Evolutionary conservation across 2,113 vertebrate genomes (phyloP), one percentile per base, ranked within the genome.

Genomic region (Dolichallabes microphthalmus): DNA sequence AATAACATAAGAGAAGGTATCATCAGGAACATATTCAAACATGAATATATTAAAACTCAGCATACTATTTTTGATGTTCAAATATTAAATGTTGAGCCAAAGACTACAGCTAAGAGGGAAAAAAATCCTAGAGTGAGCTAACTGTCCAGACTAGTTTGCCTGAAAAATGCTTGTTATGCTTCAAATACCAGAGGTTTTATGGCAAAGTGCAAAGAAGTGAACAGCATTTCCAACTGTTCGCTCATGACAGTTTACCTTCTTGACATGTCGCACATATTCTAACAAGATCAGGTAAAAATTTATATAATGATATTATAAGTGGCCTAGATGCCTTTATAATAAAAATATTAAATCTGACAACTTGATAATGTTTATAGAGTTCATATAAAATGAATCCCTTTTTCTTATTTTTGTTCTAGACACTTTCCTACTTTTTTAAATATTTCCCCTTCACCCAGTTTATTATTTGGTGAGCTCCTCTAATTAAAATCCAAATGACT

Each of bases 141-240:
- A 79, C 71, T 83, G 77, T 87, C 61, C 64, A 78, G 78, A 79
- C 83, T 84, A 83, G 85, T 84, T 87, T 85, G 45, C 45, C 53
- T 83, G 45, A 83, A 89, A 85, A 89, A 89, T 85, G 69, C 64
- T n/a, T 45, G 82, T 77, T 79, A 87, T 87, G 86, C 80, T 75
- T 86, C 17, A 53, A 77, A 83, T 83, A 82, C 85, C 86, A 81
- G n/a, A 60, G 73, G 82, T 66, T 83, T 86, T 77, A 84, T 84
- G 75, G 79, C 75, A 79, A 84, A 86, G 77, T 77, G 86, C 73
- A 90, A 81, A 80, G 66, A 83, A 61, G 61, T 80, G 82, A 39
- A 82, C 58, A 80, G 32, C 50, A 53, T 52, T 58, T 84, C 27
- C n/a, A 58, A 35, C 71, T 73, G 9, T 53, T 61, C 30, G 52